Evolutionary conservation across 2,888 invertebrate species (phyloP).

Genomic region (Eledona agricola): DNA sequence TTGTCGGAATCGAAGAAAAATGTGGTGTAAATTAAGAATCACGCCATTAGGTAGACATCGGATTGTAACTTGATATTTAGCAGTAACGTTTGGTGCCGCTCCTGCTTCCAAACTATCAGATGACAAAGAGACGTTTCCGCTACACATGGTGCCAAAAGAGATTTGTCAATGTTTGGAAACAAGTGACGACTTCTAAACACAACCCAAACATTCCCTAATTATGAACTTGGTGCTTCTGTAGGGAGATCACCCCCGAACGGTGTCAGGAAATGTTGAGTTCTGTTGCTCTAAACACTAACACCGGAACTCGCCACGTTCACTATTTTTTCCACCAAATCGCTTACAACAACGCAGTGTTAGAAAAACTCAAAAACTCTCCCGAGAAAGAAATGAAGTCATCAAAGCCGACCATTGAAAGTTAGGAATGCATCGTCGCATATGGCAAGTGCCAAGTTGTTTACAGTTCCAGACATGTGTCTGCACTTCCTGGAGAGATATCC

Average conservation of each 20-base stretch:
- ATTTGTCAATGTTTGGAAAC: conserved; percentile 52
- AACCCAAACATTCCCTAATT: conserved; percentile 37
- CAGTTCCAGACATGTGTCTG: conserved; percentile 41
- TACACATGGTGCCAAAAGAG: conserved; percentile 48
- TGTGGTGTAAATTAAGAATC: not conserved
- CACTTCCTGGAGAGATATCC: conserved; percentile 39
- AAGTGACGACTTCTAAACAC: conserved; percentile 52
- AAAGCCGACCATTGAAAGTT: conserved; percentile 25
- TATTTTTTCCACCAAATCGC: no score
- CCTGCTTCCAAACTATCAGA: conserved; percentile 37
- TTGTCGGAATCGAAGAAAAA: not conserved
- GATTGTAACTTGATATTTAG: conserved; percentile 28
- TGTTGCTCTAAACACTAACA: no score
- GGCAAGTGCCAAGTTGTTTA: conserved; percentile 37
- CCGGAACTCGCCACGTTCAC: no score
- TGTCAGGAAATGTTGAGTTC: no score
- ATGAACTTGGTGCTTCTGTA: conserved; percentile 17
- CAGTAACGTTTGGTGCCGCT: conserved; percentile 30
- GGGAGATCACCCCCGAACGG: no score
- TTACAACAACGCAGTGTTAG: no score
- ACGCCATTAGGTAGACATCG: conserved; percentile 1
- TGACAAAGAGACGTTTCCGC: conserved; percentile 47
- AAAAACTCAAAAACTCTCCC: no score
- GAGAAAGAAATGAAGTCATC: conserved; percentile 20
- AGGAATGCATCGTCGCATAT: conserved; percentile 35